These are phyloP conservation scores for Pandemis cinnamomeana DNA, from an alignment of 2,888 invertebrate genomes.

Conservation along the genomic window DNA sequence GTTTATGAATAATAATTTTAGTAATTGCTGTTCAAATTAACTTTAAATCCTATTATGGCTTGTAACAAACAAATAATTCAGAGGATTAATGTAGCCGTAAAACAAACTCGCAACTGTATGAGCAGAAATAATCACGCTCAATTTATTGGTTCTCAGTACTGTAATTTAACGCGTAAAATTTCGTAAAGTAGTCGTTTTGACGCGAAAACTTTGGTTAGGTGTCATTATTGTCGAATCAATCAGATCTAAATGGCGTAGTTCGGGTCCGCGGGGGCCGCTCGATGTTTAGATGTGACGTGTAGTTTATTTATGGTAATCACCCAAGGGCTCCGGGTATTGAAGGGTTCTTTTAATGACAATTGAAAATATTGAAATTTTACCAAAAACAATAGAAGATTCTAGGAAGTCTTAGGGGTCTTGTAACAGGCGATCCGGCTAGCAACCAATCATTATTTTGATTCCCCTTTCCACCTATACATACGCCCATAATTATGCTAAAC, in stretches of 20 bases:
- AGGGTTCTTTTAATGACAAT: conserved; percentile 21
- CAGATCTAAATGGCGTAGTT: conserved; percentile 61
- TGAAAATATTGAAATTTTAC: background rate
- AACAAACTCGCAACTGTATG: conserved; percentile 63
- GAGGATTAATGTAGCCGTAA: conserved; percentile 57
- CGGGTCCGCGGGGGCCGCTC: conserved; percentile 56
- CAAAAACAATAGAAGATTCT: background rate
- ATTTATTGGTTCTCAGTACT: conserved; percentile 70
- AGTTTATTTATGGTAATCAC: conserved; percentile 72
- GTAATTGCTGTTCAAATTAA: background rate
- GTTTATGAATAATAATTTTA: background rate
- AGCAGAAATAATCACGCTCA: conserved; percentile 69
- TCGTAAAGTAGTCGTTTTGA: conserved; percentile 68
- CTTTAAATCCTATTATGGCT: conserved; percentile 35
- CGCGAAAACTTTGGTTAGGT: conserved; percentile 67
- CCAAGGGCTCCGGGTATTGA: conserved; percentile 41
- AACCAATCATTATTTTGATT: too few species aligned
- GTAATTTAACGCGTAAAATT: conserved; percentile 71
- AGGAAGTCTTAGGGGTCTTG: background rate
- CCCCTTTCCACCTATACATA: too few species aligned
- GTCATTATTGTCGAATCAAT: conserved; percentile 80
- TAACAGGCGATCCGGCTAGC: too few species aligned
- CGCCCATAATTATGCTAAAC: too few species aligned
- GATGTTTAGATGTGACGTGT: conserved; percentile 51
- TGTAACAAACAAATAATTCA: conserved; percentile 50